These are phyloP conservation scores for Rotaria macrura DNA, from an alignment of 2,888 invertebrate genomes.

Conservation along the genomic window DNA sequence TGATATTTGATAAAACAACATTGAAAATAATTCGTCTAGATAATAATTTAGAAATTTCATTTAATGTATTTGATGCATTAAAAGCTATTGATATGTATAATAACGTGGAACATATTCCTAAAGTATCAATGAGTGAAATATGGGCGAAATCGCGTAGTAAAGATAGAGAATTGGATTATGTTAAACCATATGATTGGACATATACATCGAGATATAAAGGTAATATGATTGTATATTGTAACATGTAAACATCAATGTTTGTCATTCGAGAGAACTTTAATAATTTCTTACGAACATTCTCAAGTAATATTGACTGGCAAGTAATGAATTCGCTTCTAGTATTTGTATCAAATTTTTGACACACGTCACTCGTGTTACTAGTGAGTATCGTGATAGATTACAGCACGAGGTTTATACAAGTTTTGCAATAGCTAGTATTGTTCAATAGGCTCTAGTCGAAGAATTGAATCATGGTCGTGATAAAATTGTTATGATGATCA, in stretches of 20 bases:
- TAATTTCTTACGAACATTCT: no score
- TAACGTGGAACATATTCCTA: slow-evolving; percentile 54
- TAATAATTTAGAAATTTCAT: slow-evolving; percentile 63
- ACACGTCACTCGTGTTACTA: no score
- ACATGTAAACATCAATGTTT: background rate
- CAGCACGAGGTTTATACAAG: no score
- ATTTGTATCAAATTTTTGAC: no score
- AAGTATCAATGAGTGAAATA: slow-evolving; percentile 76
- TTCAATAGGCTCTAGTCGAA: no score
- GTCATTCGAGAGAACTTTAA: no score
- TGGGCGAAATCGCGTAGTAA: slow-evolving; percentile 81
- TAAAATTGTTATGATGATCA: no score
- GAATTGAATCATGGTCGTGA: no score
- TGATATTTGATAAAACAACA: slow-evolving; percentile 75
- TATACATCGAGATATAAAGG: slow-evolving; percentile 85
- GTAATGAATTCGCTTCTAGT: no score
- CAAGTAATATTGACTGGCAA: no score
- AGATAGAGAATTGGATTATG: slow-evolving; percentile 60
- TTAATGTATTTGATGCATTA: slow-evolving; percentile 80
- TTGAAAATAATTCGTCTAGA: slow-evolving; percentile 35
- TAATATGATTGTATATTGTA: slow-evolving; percentile 42
- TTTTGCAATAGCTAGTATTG: no score
- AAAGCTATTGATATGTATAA: slow-evolving; percentile 58
- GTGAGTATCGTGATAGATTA: no score
- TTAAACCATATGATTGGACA: slow-evolving; percentile 90